phyloP scores from a whole-genome alignment of 2,113 vertebrate genomes.

The Leucosticte australis region DNA sequence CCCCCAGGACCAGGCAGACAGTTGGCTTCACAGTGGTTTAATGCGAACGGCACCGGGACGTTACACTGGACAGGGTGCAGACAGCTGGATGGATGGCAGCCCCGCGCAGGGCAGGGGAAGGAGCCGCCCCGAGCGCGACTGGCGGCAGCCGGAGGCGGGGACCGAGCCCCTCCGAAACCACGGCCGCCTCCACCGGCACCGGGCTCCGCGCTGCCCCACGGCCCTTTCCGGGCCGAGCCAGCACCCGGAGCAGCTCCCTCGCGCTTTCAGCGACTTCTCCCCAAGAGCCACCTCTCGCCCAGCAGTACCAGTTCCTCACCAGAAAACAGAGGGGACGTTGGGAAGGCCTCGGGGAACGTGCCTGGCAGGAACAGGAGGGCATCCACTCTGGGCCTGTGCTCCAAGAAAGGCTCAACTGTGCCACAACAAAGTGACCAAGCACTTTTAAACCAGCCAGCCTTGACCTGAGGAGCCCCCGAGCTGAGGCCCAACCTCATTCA shows the following conservation, averaged over 20 bases:
- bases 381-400: neutral
- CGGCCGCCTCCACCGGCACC: neutral
- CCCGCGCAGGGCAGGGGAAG: slow-evolving; percentile 61
- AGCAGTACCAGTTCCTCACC: neutral
- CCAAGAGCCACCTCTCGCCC: neutral
- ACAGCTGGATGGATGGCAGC: slow-evolving; percentile 69
- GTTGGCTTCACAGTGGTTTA: slow-evolving; percentile 88
- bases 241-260: neutral
- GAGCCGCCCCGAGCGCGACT: slow-evolving; percentile 36
- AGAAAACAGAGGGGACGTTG: neutral
- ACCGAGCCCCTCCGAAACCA: neutral
- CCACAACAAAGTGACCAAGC: neutral
- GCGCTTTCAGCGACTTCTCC: neutral
- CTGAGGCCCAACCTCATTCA: neutral
- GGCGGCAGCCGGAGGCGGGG: neutral
- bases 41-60: slow-evolving; percentile 82
- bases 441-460: neutral
- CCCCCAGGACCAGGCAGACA: slow-evolving; percentile 35
- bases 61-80: slow-evolving; percentile 72
- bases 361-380: neutral
- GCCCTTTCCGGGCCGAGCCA: neutral
- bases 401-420: neutral
- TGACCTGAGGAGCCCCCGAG: neutral
- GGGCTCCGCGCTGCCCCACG: neutral
- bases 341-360: neutral